Conservation (phyloP, 2,888 invertebrate species). For the Neoitamus cyanurus region DNA sequence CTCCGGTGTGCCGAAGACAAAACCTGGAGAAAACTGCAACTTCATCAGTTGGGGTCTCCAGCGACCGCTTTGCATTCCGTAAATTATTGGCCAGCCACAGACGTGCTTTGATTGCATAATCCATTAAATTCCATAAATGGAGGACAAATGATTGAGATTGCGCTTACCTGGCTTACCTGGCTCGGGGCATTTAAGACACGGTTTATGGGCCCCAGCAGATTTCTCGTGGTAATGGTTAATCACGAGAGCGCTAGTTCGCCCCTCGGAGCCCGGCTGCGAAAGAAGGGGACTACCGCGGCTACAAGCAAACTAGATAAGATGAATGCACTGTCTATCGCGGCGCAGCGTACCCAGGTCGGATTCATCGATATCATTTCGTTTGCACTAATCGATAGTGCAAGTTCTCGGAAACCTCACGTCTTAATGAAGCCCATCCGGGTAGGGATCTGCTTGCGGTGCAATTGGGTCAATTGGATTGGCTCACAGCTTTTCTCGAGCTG, state of each 20-base stretch:
- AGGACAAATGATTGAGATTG: conserved; percentile 41
- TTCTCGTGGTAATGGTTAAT: conserved; percentile 27
- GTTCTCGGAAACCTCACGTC: background rate
- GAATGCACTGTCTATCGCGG: background rate
- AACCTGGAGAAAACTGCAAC: conserved; percentile 17
- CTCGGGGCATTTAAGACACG: conserved; percentile 24
- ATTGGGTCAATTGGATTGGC: conserved; percentile 25
- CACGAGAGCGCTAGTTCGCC: conserved; percentile 7
- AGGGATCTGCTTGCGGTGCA: background rate
- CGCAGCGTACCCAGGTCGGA: background rate
- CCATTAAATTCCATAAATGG: conserved; percentile 44
- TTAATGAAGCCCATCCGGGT: conserved; percentile 12
- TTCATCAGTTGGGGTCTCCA: conserved; percentile 8
- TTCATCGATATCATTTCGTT: conserved; percentile 26
- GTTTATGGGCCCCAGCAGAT: conserved; percentile 12
- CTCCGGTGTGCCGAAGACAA: background rate
- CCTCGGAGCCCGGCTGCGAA: background rate
- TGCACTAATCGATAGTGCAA: conserved; percentile 30
- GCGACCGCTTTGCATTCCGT: conserved; percentile 25
- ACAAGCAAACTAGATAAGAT: conserved; percentile 16
- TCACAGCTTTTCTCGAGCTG: background rate
- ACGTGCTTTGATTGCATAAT: conserved; percentile 40
- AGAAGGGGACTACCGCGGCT: background rate
- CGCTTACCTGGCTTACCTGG: conserved; percentile 39
- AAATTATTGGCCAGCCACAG: conserved; percentile 40